Evolutionary conservation across 2,888 invertebrate species (phyloP), one percentile per base, ranked within the genome.

Genomic region (Scaptomyza caliginosa): DNA sequence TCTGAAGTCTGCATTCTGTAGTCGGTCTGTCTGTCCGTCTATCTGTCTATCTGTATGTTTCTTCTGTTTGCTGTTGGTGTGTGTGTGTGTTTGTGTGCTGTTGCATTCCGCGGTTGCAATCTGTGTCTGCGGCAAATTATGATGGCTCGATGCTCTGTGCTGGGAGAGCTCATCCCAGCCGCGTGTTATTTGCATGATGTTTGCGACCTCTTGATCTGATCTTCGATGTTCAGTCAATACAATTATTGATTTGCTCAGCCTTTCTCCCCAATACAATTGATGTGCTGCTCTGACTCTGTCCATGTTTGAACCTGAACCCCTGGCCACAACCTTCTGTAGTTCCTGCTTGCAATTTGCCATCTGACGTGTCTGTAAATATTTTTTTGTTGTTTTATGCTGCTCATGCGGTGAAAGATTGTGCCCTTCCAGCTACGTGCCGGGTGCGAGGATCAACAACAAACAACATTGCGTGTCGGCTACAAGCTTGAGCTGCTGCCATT

Each of bases 121-220:
- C 74, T 63, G 58, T 52, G 56, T 46, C 58, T 49, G 52, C 16
- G 49, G 48, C 64, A 45, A 64, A 57, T 52, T 66, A 76, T 60
- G 49, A 69, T 54, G 67, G 21, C 54, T 75, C 46, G 65, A 48
- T 46, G 38, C 39, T 43, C 11, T 21, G 38, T 19, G 40, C 17
- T 39, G 46, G 13, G 21, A 32, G 13, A 32, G 13, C 49, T 46
- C 66, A 58, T 26, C 54, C 30, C 38, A 51, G 60, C 39, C 58
- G 69, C 52, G 58, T 34, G 34, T 68, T 71, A 67, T 67, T 80
- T 86, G 74, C 74, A 79, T 79, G 74, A 68, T 65, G 60, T 19
- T 46, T 32, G 72, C 88, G 88, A 88, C 89, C 88, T 87, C 84
- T 88, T 88, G 88, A 88, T 88, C 88, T 77, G 87, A 45, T 45